A percentile compares a stretch with the other conserved stretches of the same genome.
phyloP scores from a whole-genome alignment of 2,888 invertebrate species.

The Herminia tarsipennalis region DNA sequence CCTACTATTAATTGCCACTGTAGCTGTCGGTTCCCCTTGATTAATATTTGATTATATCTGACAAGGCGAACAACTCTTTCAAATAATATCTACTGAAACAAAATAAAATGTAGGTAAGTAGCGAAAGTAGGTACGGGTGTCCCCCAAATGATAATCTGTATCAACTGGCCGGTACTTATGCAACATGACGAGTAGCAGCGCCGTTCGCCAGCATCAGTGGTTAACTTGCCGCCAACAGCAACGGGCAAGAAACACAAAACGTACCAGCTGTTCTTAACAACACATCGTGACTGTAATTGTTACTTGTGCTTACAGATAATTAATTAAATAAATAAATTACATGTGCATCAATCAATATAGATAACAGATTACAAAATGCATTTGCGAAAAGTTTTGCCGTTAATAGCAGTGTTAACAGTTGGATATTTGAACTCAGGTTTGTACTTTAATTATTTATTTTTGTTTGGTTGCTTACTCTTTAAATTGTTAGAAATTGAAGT shows the following conservation, averaged over 20 bases:
- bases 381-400: constrained; percentile 40
- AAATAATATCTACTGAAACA: constrained; percentile 34
- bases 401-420: constrained; percentile 44
- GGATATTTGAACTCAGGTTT: constrained; percentile 58
- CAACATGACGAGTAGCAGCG: constrained; percentile 61
- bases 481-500: neutral
- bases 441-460: constrained; percentile 11
- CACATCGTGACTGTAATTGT: constrained; percentile 20
- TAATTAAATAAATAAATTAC: constrained; percentile 5
- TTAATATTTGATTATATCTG: constrained; percentile 15
- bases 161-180: constrained; percentile 76
- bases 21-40: constrained; percentile 6
- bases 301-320: constrained; percentile 19
- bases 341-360: constrained; percentile 26
- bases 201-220: constrained; percentile 66
- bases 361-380: constrained; percentile 41
- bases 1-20: neutral
- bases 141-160: constrained; percentile 85
- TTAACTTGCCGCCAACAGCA: constrained; percentile 54
- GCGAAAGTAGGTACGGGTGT: constrained; percentile 80
- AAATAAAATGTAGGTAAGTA: constrained; percentile 57
- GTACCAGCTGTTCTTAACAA: constrained; percentile 8
- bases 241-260: constrained; percentile 41
- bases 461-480: neutral
- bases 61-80: constrained; percentile 39